Conservation (phyloP, 2,113 vertebrate genomes). For the Neolamprologus kungweensis region DNA sequence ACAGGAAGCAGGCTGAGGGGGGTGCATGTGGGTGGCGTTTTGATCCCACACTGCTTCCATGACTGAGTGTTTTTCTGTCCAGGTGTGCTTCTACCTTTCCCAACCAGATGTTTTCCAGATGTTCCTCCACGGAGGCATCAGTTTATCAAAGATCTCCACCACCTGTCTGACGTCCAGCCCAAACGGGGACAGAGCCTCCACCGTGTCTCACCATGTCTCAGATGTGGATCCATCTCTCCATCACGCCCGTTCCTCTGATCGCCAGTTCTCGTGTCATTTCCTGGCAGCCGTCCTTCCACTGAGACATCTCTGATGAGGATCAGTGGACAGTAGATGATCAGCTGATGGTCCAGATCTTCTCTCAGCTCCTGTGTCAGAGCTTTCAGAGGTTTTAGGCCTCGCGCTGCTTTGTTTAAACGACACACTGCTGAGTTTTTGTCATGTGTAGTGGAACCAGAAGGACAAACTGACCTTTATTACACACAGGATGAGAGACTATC, state of each 20-base stretch:
- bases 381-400: background rate
- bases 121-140: background rate
- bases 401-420: background rate
- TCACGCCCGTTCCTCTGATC: background rate
- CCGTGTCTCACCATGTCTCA: background rate
- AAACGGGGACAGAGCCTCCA: rapidly evolving
- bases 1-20: background rate
- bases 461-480: background rate
- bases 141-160: background rate
- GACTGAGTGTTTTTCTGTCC: background rate
- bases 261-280: background rate
- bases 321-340: background rate
- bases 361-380: background rate
- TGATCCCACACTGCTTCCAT: background rate
- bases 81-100: background rate
- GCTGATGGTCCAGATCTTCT: background rate
- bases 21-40: background rate
- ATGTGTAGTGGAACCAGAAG: background rate
- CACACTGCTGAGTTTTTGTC: background rate
- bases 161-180: background rate
- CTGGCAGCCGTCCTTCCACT: background rate
- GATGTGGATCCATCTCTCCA: background rate
- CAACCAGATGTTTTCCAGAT: background rate
- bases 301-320: background rate
- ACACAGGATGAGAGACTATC: background rate